Evolutionary conservation across 2,888 invertebrate species (phyloP).

Genomic region (Dendrolimus pini): DNA sequence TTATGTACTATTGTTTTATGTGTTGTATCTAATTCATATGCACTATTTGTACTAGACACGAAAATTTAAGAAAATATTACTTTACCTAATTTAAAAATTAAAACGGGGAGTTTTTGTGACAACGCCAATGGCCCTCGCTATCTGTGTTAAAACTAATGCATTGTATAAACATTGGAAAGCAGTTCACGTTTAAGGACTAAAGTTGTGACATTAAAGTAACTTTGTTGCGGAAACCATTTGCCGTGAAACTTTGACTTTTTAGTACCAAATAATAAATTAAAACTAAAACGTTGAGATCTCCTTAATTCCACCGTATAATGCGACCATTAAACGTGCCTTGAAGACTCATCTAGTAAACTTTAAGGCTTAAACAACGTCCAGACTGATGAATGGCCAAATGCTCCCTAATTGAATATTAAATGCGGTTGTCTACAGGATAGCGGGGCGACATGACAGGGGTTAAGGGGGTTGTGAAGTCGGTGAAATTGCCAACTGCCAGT

Average conservation of each 20-base stretch:
- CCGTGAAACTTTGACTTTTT: neutral
- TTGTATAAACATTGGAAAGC: no score
- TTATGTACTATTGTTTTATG: no score
- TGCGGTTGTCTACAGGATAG: slow-evolving; percentile 33
- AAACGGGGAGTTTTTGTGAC: no score
- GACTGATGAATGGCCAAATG: slow-evolving; percentile 50
- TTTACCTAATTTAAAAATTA: no score
- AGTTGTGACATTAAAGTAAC: neutral
- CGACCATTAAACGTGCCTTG: no score
- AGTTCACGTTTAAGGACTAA: neutral
- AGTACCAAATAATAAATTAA: neutral
- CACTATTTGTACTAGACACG: no score
- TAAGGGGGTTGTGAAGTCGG: slow-evolving; percentile 34
- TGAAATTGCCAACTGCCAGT: slow-evolving; percentile 14
- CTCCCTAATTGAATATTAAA: slow-evolving; percentile 61
- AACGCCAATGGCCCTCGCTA: no score
- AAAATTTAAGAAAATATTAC: no score
- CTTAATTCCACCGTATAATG: neutral
- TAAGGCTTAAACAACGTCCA: slow-evolving; percentile 19
- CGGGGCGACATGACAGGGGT: slow-evolving; percentile 39
- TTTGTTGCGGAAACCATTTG: neutral
- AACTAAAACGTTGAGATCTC: neutral
- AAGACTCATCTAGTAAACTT: slow-evolving; percentile 23
- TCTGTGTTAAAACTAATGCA: no score
- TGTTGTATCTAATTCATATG: no score